phyloP scores from a whole-genome alignment of 92 coral and sea anemone species.

The Chrysogorgia sp. region DNA sequence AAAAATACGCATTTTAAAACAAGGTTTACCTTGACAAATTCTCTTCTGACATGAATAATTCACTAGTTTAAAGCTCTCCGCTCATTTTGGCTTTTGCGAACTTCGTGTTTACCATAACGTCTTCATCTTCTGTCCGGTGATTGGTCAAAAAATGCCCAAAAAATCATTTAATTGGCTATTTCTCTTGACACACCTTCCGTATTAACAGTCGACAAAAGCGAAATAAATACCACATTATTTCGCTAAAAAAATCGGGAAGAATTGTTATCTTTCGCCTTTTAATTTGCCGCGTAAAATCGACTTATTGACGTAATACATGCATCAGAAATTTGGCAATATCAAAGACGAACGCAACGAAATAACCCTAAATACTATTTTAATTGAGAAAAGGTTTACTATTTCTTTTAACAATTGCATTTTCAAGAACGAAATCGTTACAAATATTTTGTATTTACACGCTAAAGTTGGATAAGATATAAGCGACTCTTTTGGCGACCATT shows the following conservation, averaged over 20 bases:
- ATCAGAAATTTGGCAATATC: not conserved
- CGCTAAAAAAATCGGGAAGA: not conserved
- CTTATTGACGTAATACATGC: not conserved
- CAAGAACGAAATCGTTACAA: not conserved
- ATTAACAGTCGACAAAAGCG: not conserved
- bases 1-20: not conserved
- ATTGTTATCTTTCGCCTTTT: not conserved
- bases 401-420: not conserved
- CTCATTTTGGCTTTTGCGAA: not conserved
- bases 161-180: constrained; percentile 1
- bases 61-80: constrained; percentile 4
- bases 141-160: not conserved
- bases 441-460: not conserved
- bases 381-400: not conserved
- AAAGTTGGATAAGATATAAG: not conserved
- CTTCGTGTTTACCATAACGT: not conserved
- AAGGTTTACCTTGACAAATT: not conserved
- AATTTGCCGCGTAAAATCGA: not conserved
- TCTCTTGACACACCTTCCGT: not conserved
- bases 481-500: not conserved
- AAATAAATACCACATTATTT: not conserved
- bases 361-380: not conserved
- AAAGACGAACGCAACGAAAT: not conserved
- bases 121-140: not conserved
- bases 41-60: constrained; percentile 6